Percentiles rank a stretch among this genome's conserved stretches.
Evolutionary conservation across 2,113 vertebrate genomes (phyloP).

Genomic region (Tenebrosternarchus preto): DNA sequence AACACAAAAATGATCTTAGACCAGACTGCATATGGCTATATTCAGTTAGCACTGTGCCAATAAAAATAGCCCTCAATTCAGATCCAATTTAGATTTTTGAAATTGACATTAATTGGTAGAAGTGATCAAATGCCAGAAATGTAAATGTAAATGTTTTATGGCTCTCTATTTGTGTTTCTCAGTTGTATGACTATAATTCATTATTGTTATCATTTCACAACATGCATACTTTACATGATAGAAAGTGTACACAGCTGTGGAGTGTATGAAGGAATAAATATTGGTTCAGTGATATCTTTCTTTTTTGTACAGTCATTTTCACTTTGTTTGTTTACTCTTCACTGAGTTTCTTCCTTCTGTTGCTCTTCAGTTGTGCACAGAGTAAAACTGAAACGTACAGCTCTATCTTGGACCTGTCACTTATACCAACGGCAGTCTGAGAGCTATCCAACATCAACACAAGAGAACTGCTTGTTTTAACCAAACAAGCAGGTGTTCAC

Average conservation of each 20-base stretch:
- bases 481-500: constrained; percentile 43
- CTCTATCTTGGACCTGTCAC: constrained; percentile 21
- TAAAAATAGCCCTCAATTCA: constrained; percentile 23
- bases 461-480: constrained; percentile 39
- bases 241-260: not conserved
- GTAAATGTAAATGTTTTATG: no score
- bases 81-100: constrained; percentile 27
- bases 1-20: not conserved
- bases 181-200: not conserved
- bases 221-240: constrained; percentile 4
- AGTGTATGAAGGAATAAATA: constrained; percentile 18
- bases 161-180: no score
- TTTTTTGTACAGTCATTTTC: not conserved
- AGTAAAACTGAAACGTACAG: constrained; percentile 24
- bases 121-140: not conserved
- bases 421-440: constrained; percentile 26
- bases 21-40: not conserved
- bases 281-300: constrained; percentile 12
- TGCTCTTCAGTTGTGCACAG: not conserved
- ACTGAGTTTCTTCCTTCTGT: not conserved
- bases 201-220: constrained; percentile 11
- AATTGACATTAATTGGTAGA: not conserved
- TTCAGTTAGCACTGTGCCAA: not conserved
- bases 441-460: constrained; percentile 42
- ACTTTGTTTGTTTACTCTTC: not conserved